Base-by-base conservation (phyloP, 2,888 invertebrate genomes). In the Lycaena phlaeas region DNA sequence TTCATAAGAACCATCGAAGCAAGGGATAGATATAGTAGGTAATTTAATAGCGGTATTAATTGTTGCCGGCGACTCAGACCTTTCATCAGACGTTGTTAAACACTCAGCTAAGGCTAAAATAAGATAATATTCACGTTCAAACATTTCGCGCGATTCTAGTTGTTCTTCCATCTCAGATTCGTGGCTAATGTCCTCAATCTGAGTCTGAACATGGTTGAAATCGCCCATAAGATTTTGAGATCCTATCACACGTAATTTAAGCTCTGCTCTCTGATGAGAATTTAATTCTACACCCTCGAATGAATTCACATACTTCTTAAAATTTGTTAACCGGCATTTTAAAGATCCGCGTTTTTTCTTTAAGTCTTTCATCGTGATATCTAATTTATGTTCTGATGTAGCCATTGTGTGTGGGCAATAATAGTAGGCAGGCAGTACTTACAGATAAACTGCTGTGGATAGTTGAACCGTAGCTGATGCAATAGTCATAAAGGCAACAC, bases 301-400 rank as follows among this genome's bases (percentile, higher is more conserved):
- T 7, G 34, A 34, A 34, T 18, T 34, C 2, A 34, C 22, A 22
- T 22, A 34, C 10, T 18, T 34, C 18, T 34, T 34, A n/a, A 34
- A 34, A 34, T 11, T 7, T 4, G 34, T 34, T 14, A 34, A 10
- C 12, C 34, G 10, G 7, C 22, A 17, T 22, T 34, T 34, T 2
- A 34, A 18, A 11, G 22, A 14, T 11, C 22, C 34, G 5, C 34
- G n/a, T n/a, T n/a, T n/a, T n/a, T 34, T 12, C 9, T 22, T 22
- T 7, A 22, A 9, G 3, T 22, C 22, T 22, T 22, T 22, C 22
- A 22, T 2, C n/a, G n/a, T n/a, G n/a, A n/a, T n/a, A n/a, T n/a
- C n/a, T n/a, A n/a, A n/a, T n/a, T n/a, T n/a, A n/a, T n/a, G n/a
- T n/a, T n/a, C n/a, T n/a, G n/a, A n/a, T n/a, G n/a, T n/a, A n/a